Evolutionary conservation across 2,113 vertebrate genomes (phyloP).

Genomic region (Halcyon senegalensis): DNA sequence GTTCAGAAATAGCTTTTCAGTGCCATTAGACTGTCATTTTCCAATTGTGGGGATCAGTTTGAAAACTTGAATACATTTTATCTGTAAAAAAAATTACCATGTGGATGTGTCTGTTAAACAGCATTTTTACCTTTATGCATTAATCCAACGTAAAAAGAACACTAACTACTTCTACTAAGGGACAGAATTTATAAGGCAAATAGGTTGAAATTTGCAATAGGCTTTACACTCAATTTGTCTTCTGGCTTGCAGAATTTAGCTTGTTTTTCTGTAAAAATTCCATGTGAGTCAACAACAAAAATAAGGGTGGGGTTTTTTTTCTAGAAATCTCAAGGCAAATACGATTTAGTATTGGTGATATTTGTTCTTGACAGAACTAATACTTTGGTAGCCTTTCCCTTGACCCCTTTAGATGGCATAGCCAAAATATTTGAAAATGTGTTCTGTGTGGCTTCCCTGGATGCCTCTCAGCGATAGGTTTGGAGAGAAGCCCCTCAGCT

Average conservation of each 20-base stretch:
- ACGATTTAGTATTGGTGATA: constrained; percentile 18
- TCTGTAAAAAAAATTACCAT: background rate
- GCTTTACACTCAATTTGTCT: constrained; percentile 17
- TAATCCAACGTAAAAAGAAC: background rate
- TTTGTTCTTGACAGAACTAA: constrained; percentile 24
- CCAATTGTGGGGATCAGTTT: background rate
- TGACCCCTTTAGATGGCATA: background rate
- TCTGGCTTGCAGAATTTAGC: background rate
- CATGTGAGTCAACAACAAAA: constrained; percentile 12
- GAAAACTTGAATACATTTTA: background rate
- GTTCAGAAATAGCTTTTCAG: background rate
- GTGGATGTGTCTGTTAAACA: background rate
- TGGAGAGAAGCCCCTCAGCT: background rate
- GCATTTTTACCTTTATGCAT: background rate
- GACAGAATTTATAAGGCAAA: background rate
- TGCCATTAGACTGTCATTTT: accelerated
- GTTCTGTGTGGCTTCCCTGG: background rate
- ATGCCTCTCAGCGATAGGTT: background rate
- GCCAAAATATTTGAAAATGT: background rate
- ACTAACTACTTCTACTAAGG: background rate
- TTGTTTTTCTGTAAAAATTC: constrained; percentile 21
- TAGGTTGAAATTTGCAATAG: constrained; percentile 1
- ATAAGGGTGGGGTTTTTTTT: accelerated
- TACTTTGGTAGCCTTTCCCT: constrained; percentile 31
- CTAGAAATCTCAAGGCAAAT: background rate